phyloP scores from a whole-genome alignment of 1,140 invertebrate species.

The Thaumetopoea pityocampa region DNA sequence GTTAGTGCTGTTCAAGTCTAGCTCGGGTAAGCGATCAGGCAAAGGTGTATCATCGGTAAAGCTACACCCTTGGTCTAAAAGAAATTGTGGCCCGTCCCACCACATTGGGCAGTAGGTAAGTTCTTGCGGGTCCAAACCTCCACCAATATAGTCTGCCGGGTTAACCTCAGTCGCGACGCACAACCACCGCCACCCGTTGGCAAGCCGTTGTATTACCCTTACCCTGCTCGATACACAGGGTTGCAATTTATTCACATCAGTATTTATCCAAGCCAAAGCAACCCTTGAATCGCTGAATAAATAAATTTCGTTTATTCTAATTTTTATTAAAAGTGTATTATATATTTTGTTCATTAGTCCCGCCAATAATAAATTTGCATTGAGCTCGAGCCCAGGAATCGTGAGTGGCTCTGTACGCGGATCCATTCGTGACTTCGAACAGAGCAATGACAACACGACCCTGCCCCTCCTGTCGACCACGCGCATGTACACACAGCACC shows the following conservation, averaged over 20 bases:
- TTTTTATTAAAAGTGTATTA: constrained; percentile 1
- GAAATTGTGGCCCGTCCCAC: constrained; percentile 14
- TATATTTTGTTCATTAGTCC: constrained; percentile 12
- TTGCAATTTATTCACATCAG: constrained; percentile 14
- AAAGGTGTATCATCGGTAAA: not conserved
- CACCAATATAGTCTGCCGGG: constrained; percentile 13
- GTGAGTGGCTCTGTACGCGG: constrained; percentile 38
- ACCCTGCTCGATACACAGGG: constrained; percentile 27
- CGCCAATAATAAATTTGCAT: constrained; percentile 28
- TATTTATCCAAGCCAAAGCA: constrained; percentile 22
- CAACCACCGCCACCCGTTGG: constrained; percentile 4
- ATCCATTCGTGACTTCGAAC: too few relatives aligned
- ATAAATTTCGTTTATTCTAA: constrained; percentile 6
- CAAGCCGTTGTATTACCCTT: constrained; percentile 30
- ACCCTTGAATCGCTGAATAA: constrained; percentile 23
- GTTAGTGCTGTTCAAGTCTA: not conserved
- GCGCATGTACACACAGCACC: constrained; percentile 17
- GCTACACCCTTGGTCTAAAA: constrained; percentile 3
- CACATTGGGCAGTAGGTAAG: constrained; percentile 1
- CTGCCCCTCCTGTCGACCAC: not conserved
- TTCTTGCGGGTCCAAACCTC: constrained; percentile 11
- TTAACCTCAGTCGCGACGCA: constrained; percentile 14
- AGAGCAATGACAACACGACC: not conserved
- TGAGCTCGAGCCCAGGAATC: constrained; percentile 35
- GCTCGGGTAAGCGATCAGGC: not conserved